A percentile compares a stretch with the other conserved stretches of the same genome.
Conservation (phyloP, 2,888 invertebrate species). For the Sesamia inferens region DNA sequence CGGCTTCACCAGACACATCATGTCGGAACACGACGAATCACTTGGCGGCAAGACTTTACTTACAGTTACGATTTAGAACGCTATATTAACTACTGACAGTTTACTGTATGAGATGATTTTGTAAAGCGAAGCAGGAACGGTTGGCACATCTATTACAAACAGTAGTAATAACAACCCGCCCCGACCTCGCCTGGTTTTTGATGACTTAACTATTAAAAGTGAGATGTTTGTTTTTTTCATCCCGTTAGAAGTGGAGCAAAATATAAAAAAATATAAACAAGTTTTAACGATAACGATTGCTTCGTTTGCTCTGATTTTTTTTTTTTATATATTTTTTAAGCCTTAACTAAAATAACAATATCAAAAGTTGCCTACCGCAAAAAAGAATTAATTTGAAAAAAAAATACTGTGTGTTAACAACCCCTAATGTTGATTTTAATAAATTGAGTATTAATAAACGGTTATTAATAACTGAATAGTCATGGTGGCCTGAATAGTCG, state of each 20-base stretch:
- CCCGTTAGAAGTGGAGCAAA: neutral
- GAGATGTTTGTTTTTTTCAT: neutral
- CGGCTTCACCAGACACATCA: no score
- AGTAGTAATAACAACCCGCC: neutral
- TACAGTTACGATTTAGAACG: constrained; percentile 6
- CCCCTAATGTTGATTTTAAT: neutral
- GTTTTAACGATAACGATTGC: neutral
- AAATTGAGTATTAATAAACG: neutral
- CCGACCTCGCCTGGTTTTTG: neutral
- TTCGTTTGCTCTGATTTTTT: no score
- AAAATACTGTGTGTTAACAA: no score
- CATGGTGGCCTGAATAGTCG: no score
- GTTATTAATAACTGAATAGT: no score
- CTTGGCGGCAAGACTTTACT: neutral
- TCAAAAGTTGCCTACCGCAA: neutral
- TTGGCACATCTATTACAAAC: no score
- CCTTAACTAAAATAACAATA: neutral
- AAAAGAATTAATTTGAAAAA: neutral
- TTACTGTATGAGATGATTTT: neutral
- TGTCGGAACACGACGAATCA: no score
- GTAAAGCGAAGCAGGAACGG: no score
- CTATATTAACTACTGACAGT: neutral
- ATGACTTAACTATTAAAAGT: neutral
- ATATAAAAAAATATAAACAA: neutral
- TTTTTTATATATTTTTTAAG: no score